Conservation (phyloP, 1,140 invertebrate species). For the Drosophila lacteicornis region DNA sequence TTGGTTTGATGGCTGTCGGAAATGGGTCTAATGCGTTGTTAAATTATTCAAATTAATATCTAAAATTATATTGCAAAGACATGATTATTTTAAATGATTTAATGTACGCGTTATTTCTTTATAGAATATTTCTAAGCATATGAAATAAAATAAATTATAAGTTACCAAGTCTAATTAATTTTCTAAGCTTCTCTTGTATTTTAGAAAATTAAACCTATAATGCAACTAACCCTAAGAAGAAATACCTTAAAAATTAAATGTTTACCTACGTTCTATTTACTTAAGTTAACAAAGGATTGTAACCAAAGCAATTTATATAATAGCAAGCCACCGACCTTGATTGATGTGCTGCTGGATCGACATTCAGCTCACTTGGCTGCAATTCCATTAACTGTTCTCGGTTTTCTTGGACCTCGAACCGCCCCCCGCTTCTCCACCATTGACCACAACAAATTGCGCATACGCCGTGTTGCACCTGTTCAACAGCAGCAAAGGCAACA, state of each 20-base stretch:
- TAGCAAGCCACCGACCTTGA: conserved; percentile 27
- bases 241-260: not conserved
- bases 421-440: conserved; percentile 3
- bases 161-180: too few relatives aligned
- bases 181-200: not conserved
- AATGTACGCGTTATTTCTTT: too few relatives aligned
- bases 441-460: conserved; percentile 61
- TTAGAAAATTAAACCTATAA: not conserved
- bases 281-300: not conserved
- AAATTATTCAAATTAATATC: not conserved
- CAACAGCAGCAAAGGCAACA: conserved; percentile 23
- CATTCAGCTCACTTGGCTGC: conserved; percentile 20
- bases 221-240: not conserved
- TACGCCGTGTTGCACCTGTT: conserved; percentile 36
- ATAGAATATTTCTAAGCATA: too few relatives aligned
- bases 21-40: not conserved
- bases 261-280: not conserved
- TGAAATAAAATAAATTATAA: too few relatives aligned
- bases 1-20: conserved; percentile 1
- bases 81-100: too few relatives aligned
- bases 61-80: not conserved
- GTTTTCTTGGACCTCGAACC: conserved; percentile 4
- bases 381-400: conserved; percentile 50
- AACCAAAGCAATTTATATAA: not conserved
- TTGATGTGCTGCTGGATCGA: conserved; percentile 16